Conservation (phyloP, 1,140 invertebrate species). For the Stegodyphus mimosarum region DNA sequence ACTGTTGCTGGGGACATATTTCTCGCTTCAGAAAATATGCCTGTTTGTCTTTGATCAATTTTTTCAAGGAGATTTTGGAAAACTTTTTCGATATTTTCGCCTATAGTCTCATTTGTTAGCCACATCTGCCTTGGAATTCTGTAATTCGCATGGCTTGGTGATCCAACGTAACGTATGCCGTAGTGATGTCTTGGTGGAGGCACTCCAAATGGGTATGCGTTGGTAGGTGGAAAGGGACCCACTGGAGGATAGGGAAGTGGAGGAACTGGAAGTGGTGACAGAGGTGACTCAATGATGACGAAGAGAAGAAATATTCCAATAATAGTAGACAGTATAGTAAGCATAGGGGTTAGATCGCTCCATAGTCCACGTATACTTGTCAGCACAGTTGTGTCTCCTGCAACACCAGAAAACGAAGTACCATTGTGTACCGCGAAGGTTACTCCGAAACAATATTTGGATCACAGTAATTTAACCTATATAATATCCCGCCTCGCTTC, state of each 20-base stretch:
- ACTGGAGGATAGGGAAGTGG: slow-evolving; percentile 53
- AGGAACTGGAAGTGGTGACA: slow-evolving; percentile 55
- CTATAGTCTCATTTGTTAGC: neutral
- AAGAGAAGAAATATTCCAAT: slow-evolving; percentile 51
- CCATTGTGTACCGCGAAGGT: slow-evolving; percentile 11
- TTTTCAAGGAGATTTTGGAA: neutral
- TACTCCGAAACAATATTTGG: neutral
- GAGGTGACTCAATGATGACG: slow-evolving; percentile 40
- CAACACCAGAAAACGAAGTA: slow-evolving; percentile 53
- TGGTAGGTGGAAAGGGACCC: slow-evolving; percentile 48
- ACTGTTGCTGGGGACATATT: neutral
- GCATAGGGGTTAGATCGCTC: slow-evolving; percentile 43
- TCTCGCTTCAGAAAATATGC: neutral
- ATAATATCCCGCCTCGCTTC: too few species aligned
- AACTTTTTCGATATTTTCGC: neutral
- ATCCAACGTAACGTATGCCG: slow-evolving; percentile 6
- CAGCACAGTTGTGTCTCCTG: slow-evolving; percentile 53
- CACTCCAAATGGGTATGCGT: slow-evolving; percentile 49
- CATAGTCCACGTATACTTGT: slow-evolving; percentile 42
- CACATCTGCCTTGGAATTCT: slow-evolving; percentile 36
- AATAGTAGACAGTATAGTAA: slow-evolving; percentile 48
- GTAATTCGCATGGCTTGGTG: slow-evolving; percentile 24
- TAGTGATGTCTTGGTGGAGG: slow-evolving; percentile 38
- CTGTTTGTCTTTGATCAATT: neutral
- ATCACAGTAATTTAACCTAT: too few species aligned